A percentile compares a stretch with the other conserved stretches of the same genome.
These are phyloP conservation scores for Papilio helenus DNA, from an alignment of 1,140 invertebrate species.

Conservation along the genomic window DNA sequence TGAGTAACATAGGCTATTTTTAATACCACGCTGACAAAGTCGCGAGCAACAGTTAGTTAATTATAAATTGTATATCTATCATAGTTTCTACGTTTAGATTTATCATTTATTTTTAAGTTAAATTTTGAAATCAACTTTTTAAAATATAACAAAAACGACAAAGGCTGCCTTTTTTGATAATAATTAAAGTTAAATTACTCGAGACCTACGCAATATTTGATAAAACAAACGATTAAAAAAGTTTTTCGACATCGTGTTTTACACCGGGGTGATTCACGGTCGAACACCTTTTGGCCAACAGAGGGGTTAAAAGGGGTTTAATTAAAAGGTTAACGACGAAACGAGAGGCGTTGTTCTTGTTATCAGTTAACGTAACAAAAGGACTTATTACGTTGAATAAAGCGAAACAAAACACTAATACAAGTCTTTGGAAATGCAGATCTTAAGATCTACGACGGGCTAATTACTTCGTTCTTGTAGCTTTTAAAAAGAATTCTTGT, in stretches of 20 bases:
- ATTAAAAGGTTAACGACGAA: conserved; percentile 7
- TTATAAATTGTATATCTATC: too few species aligned
- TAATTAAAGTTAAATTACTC: background rate
- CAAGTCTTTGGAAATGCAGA: background rate
- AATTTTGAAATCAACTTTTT: too few species aligned
- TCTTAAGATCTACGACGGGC: background rate
- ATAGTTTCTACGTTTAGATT: too few species aligned
- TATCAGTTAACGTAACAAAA: background rate
- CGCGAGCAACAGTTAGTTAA: too few species aligned
- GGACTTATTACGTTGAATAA: background rate
- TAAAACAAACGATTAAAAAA: conserved; percentile 18
- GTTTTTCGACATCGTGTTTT: conserved; percentile 25
- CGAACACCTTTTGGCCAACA: background rate
- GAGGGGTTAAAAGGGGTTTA: background rate
- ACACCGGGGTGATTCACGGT: background rate
- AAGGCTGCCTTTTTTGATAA: background rate
- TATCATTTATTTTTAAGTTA: too few species aligned
- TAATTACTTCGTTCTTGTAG: background rate
- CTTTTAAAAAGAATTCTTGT: background rate
- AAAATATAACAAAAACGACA: background rate
- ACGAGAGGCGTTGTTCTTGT: background rate
- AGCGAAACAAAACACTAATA: background rate
- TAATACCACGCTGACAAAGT: too few species aligned
- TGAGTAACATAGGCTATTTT: too few species aligned
- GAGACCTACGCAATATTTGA: background rate